Evolutionary conservation across 2,113 vertebrate species (phyloP).

Genomic region (Odocoileus hemionus): DNA sequence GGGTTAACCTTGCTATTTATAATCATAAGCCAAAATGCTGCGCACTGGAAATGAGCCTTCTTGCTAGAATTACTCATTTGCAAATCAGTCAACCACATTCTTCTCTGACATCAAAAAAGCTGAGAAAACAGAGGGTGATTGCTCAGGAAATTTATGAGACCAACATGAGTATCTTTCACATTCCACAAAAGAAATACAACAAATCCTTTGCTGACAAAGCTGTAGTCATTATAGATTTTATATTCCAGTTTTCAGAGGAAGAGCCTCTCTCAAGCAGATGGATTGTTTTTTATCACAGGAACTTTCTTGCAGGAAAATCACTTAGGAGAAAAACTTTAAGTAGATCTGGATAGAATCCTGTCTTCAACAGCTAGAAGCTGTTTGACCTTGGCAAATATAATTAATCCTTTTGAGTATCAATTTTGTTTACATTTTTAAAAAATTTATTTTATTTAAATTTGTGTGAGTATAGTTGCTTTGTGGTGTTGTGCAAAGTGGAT

Average conservation of each 20-base stretch:
- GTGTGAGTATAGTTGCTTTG: neutral
- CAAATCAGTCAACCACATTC: conserved; percentile 54
- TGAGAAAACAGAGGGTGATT: conserved; percentile 51
- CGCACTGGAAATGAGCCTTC: conserved; percentile 8
- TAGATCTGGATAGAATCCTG: neutral
- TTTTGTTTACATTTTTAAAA: neutral
- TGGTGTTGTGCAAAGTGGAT: neutral
- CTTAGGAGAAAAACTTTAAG: conserved; percentile 17
- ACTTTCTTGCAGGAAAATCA: conserved; percentile 18
- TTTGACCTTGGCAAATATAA: neutral
- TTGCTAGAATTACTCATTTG: conserved; percentile 66
- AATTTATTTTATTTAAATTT: neutral
- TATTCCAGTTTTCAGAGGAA: conserved; percentile 18
- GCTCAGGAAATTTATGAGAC: conserved; percentile 62
- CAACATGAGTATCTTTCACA: conserved; percentile 42
- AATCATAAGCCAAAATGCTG: conserved; percentile 47
- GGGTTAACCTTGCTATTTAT: conserved; percentile 22
- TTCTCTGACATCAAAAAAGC: conserved; percentile 40
- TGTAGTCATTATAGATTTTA: conserved; percentile 42
- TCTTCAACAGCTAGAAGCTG: neutral
- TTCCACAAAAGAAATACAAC: conserved; percentile 50
- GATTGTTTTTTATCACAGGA: conserved; percentile 57
- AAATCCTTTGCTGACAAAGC: conserved; percentile 63
- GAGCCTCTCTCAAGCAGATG: conserved; percentile 42
- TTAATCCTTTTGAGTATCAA: neutral